phyloP scores from a whole-genome alignment of 2,113 vertebrate species.

The Illadopsis cleaveri region DNA sequence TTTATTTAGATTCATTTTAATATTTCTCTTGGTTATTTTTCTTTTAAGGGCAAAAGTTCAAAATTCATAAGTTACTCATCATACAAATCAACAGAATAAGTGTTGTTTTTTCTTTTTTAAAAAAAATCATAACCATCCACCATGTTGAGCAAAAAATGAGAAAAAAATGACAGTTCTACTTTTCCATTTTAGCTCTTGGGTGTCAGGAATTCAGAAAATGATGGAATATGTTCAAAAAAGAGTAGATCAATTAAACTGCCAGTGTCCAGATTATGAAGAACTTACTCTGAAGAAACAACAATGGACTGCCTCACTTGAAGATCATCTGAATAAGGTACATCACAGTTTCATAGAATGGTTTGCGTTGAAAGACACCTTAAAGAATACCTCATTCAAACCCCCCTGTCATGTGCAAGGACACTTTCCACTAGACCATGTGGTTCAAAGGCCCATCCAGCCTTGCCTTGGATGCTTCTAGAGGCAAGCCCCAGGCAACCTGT shows the following conservation, averaged over 20 bases:
- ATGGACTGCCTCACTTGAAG: slow-evolving; percentile 71
- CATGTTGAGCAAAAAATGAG: background rate
- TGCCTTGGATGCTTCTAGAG: background rate
- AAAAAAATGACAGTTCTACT: slow-evolving; percentile 1
- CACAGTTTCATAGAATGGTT: background rate
- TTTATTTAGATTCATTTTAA: background rate
- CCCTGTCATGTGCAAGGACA: background rate
- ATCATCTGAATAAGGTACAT: slow-evolving; percentile 79
- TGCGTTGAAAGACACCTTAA: background rate
- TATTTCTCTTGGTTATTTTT: background rate
- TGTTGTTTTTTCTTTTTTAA: background rate
- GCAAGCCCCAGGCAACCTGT: background rate
- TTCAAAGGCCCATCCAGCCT: background rate
- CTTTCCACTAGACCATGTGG: background rate
- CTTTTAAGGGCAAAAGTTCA: background rate
- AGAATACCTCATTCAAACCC: background rate
- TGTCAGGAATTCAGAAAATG: slow-evolving; percentile 75
- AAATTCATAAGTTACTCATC: background rate
- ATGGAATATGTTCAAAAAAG: slow-evolving; percentile 74
- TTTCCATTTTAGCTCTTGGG: slow-evolving; percentile 66
- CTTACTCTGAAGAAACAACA: slow-evolving; percentile 72
- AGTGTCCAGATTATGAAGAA: slow-evolving; percentile 66
- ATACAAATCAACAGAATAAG: background rate
- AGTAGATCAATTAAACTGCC: slow-evolving; percentile 66
- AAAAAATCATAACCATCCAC: background rate